These are phyloP conservation scores for Julus scanicus DNA, from an alignment of 2,888 invertebrate genomes.

Conservation along the genomic window DNA sequence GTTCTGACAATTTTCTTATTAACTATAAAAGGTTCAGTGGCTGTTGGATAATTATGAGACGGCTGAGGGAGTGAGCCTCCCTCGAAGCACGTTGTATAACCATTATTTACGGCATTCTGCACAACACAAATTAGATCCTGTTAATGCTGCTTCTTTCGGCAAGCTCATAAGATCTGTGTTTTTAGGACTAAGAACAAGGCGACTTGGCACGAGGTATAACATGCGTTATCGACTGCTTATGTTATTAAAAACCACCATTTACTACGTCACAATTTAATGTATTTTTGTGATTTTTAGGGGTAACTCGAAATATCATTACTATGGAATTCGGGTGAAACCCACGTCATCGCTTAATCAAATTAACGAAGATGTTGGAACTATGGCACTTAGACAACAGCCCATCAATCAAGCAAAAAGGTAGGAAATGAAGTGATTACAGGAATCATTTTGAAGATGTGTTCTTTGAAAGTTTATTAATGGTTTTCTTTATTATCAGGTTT, in stretches of 20 bases:
- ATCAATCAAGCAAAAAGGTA: constrained; percentile 66
- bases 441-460: neutral
- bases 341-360: constrained; percentile 78
- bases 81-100: constrained; percentile 94
- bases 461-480: neutral
- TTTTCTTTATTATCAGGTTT: constrained; percentile 57
- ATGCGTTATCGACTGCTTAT: neutral
- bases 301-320: constrained; percentile 99
- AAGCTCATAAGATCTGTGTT: constrained; percentile 99
- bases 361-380: constrained; percentile 60
- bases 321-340: constrained; percentile 97
- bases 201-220: constrained; percentile 87
- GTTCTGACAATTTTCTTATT: constrained; percentile 14
- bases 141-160: constrained; percentile 99
- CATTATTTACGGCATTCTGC: constrained; percentile 95
- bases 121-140: constrained; percentile 91
- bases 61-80: constrained; percentile 91
- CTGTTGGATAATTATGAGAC: constrained; percentile 98
- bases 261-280: neutral
- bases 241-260: neutral
- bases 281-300: constrained; percentile 73
- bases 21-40: constrained; percentile 82
- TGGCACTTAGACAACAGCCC: constrained; percentile 67
- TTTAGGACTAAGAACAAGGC: constrained; percentile 90
- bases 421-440: constrained; percentile 57